Evolutionary conservation across 2,888 invertebrate species (phyloP).

Genomic region (Hofmannophila pseudospretella): DNA sequence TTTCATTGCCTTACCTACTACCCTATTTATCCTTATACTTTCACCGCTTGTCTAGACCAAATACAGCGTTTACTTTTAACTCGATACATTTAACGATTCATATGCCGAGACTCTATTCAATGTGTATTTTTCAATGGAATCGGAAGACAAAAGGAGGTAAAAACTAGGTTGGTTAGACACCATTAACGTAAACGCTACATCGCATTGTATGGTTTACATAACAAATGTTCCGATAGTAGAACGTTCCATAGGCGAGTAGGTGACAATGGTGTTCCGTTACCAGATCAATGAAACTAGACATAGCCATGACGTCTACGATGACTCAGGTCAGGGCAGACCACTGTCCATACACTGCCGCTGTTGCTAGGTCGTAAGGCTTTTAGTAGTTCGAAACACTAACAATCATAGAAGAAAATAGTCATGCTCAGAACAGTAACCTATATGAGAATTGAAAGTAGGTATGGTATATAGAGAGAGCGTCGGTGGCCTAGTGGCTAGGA

Average conservation of each 20-base stretch:
- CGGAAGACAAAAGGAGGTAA: constrained; percentile 24
- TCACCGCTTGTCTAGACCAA: no score
- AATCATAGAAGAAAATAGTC: no score
- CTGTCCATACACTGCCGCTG: constrained; percentile 3
- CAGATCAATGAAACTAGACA: constrained; percentile 29
- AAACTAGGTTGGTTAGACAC: constrained; percentile 38
- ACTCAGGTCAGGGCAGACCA: constrained; percentile 19
- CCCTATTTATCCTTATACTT: no score
- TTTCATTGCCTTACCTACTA: no score
- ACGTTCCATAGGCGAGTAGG: constrained; percentile 28
- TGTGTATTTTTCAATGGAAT: constrained; percentile 8
- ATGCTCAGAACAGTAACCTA: no score
- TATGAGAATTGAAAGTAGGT: no score
- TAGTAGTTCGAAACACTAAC: no score
- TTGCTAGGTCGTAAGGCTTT: constrained; percentile 19
- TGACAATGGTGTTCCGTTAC: constrained; percentile 46
- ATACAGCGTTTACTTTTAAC: neutral
- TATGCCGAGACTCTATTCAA: constrained; percentile 3
- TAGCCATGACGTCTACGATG: constrained; percentile 20
- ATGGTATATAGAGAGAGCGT: no score
- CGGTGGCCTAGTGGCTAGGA: no score
- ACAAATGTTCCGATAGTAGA: constrained; percentile 51
- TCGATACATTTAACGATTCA: neutral
- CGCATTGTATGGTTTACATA: constrained; percentile 57
- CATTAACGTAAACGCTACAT: constrained; percentile 42